Base-by-base conservation (phyloP, 2,888 invertebrate genomes). In the Lepas anatifera region DNA sequence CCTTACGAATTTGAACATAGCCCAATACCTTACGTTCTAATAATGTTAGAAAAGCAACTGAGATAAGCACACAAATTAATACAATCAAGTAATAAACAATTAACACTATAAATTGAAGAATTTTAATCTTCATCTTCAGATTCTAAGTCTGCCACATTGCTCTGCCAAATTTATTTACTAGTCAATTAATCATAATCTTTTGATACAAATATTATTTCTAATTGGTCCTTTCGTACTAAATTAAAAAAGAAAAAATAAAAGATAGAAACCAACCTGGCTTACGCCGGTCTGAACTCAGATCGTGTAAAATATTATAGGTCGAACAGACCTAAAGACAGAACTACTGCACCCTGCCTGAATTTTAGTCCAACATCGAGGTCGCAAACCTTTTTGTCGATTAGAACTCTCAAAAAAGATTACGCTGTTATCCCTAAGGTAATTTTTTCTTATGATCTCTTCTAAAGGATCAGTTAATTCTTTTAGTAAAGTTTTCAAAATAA, bases 331-430 rank as follows among this genome's bases (percentile, higher is more conserved):
- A 73, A 74, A 71, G 74, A 81, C 83, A 83, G 82, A 86, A 84
- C 83, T 81, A 80, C 85, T 88, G 78, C 87, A 84, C 84, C 83
- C 82, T 84, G 83, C 82, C 81, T 84, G 83, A 82, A 84, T 79
- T 84, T 87, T 89, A 89, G 89, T 89, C 87, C 89, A 90, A 89
- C 89, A 90, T 90, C 89, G 89, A 90, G 89, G 89, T 89, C 87
- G 86, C 87, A 89, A 89, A 83, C 87, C 85, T 80, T 84, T 83
- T 84, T 86, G 85, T 83, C 82, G 84, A 89, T 89, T 80, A 78
- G 87, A 84, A 83, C 88, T 89, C 84, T 86, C 81, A 81, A 86
- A 86, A 85, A 85, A 85, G 84, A 89, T 88, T 84, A 88, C 85
- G 87, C 88, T 89, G 88, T 89, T 89, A 89, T 88, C 87, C 87